Conservation (phyloP, 1,140 invertebrate genomes). For the Euglossa dilemma region DNA sequence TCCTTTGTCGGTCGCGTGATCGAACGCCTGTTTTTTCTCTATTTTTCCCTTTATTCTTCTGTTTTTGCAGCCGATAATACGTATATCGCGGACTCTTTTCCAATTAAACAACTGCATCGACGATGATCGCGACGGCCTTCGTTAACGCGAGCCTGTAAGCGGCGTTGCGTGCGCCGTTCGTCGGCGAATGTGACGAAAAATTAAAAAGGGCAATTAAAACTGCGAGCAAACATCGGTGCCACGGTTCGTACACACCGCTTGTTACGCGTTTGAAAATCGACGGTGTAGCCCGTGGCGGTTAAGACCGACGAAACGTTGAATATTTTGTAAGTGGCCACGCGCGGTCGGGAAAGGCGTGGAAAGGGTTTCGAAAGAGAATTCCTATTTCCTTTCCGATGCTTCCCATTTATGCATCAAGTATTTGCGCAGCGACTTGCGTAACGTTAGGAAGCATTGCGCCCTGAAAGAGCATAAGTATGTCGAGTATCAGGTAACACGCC, state of each 20-base stretch:
- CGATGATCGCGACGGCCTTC: neutral
- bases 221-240: neutral
- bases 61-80: neutral
- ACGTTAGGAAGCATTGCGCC: no score
- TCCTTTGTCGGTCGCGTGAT: no score
- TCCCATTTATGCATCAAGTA: no score
- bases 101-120: conserved; percentile 1
- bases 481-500: no score
- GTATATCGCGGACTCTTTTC: neutral
- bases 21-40: neutral
- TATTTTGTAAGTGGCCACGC: no score
- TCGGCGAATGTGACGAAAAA: neutral
- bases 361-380: no score
- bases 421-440: no score
- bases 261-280: neutral
- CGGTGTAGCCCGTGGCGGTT: no score
- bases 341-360: no score
- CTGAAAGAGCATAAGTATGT: no score
- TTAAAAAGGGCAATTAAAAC: neutral
- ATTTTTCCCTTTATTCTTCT: neutral
- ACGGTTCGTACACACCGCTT: neutral
- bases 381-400: no score
- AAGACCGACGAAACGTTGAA: no score
- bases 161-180: neutral
- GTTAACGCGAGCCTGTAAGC: neutral